These are phyloP conservation scores for Eupithecia dodoneata DNA, from an alignment of 2,888 invertebrate species.

Conservation along the genomic window DNA sequence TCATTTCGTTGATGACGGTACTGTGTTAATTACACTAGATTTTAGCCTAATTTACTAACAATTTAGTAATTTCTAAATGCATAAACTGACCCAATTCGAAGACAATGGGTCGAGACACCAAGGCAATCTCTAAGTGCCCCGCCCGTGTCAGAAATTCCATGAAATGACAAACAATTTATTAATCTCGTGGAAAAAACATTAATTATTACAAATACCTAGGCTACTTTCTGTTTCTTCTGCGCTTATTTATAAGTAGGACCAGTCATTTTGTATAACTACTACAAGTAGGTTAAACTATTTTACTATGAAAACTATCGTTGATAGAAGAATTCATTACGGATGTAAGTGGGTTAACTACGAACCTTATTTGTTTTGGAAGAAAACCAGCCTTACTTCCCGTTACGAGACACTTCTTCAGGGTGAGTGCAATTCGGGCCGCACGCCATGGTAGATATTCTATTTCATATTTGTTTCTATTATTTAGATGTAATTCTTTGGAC, in stretches of 20 bases:
- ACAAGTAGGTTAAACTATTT: no score
- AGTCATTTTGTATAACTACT: neutral
- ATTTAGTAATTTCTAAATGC: neutral
- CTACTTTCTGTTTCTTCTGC: neutral
- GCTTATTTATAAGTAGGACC: neutral
- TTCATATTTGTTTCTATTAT: no score
- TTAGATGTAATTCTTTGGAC: no score
- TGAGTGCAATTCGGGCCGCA: no score
- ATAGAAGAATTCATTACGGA: no score
- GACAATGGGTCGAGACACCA: neutral
- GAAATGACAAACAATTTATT: neutral
- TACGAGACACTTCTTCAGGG: no score
- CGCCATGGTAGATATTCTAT: no score
- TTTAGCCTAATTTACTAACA: neutral
- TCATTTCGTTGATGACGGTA: neutral
- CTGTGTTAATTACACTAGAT: neutral
- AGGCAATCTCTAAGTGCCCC: neutral
- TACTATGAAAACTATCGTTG: no score
- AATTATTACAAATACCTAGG: neutral
- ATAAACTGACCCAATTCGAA: neutral
- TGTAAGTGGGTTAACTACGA: no score
- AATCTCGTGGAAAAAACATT: neutral
- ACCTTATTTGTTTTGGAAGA: no score
- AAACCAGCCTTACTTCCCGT: no score
- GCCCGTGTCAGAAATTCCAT: neutral